phyloP scores from a whole-genome alignment of 2,888 invertebrate genomes.

The Zygaena filipendulae region DNA sequence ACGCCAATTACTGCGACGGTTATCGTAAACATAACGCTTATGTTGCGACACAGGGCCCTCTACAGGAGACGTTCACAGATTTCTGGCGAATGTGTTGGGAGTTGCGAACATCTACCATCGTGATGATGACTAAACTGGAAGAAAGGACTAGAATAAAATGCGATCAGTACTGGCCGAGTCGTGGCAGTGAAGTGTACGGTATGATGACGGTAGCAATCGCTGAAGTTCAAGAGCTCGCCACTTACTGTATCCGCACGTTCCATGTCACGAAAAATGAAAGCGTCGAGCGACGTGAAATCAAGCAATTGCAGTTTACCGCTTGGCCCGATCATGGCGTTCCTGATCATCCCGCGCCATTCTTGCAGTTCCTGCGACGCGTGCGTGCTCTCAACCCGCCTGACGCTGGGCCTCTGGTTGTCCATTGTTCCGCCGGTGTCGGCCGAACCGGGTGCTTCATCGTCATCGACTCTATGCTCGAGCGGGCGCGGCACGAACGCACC shows the following conservation, averaged over 20 bases:
- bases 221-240: slow-evolving; percentile 96
- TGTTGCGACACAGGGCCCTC: slow-evolving; percentile 98
- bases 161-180: slow-evolving; percentile 97
- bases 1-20: slow-evolving; percentile 99
- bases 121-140: slow-evolving; percentile 99
- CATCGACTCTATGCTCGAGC: slow-evolving; percentile 98
- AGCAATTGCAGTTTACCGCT: slow-evolving; percentile 98
- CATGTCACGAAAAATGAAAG: slow-evolving; percentile 84
- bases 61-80: slow-evolving; percentile 97
- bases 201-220: slow-evolving; percentile 93
- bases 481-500: slow-evolving; percentile 96
- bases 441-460: slow-evolving; percentile 98
- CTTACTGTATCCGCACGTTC: slow-evolving; percentile 98
- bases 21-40: slow-evolving; percentile 98
- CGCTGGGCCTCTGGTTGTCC: slow-evolving; percentile 94
- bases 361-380: slow-evolving; percentile 95
- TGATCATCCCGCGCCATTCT: slow-evolving; percentile 97
- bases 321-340: slow-evolving; percentile 99
- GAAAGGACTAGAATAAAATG: slow-evolving; percentile 97
- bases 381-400: slow-evolving; percentile 91
- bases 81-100: slow-evolving; percentile 99
- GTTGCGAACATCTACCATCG: slow-evolving; percentile 91
- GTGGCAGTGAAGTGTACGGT: slow-evolving; percentile 95
- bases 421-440: slow-evolving; percentile 94
- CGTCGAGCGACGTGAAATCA: slow-evolving; percentile 91